phyloP scores from a whole-genome alignment of 2,888 invertebrate species.

The Seira ritae region DNA sequence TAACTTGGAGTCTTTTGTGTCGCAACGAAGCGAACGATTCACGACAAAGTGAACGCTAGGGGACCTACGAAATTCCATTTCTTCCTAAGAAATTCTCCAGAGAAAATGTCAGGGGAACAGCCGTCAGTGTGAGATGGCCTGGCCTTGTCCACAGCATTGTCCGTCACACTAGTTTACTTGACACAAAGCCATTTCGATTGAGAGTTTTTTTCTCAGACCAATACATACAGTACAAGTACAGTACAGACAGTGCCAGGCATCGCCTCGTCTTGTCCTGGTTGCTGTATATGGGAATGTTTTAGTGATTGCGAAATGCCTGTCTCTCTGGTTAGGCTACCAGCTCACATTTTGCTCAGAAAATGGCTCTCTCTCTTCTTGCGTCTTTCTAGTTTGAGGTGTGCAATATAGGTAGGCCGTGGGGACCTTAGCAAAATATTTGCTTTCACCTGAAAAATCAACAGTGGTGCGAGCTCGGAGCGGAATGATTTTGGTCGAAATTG shows the following conservation, averaged over 20 bases:
- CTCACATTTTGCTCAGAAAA: slow-evolving; percentile 6
- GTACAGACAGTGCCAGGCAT: too few relatives aligned
- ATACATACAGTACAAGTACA: too few relatives aligned
- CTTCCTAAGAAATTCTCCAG: neutral
- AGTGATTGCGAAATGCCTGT: neutral
- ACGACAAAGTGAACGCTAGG: neutral
- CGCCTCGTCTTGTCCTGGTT: too few relatives aligned
- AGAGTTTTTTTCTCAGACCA: neutral
- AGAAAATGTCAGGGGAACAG: slow-evolving; percentile 16
- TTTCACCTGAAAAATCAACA: slow-evolving; percentile 24
- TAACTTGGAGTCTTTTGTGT: slow-evolving; percentile 6
- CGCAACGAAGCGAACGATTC: neutral
- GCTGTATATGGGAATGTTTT: slow-evolving; percentile 5
- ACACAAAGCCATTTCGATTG: slow-evolving; percentile 13
- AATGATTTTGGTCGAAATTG: slow-evolving; percentile 19
- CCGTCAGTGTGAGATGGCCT: slow-evolving; percentile 15
- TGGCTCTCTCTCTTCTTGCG: neutral
- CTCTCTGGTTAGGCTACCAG: neutral
- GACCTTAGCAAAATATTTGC: slow-evolving; percentile 15
- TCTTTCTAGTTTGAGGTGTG: slow-evolving; percentile 15
- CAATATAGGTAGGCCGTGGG: slow-evolving; percentile 14
- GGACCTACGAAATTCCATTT: slow-evolving; percentile 15
- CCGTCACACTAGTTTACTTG: slow-evolving; percentile 5
- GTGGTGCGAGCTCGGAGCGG: neutral
- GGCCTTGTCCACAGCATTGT: slow-evolving; percentile 13